phyloP scores from a whole-genome alignment of 2,888 invertebrate genomes.

The Halocaridina rubra region DNA sequence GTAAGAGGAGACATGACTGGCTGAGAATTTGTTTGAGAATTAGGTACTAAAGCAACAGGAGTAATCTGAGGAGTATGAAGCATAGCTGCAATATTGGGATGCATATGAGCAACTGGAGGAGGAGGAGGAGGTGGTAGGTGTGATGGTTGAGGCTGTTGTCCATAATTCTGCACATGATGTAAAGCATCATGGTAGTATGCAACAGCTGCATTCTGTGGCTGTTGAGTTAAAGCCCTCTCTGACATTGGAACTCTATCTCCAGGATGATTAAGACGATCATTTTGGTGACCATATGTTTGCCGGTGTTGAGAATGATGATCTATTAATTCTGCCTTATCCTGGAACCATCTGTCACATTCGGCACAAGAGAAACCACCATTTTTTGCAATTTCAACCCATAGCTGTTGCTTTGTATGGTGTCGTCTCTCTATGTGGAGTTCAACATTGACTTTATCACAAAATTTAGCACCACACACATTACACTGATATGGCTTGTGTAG shows the following conservation, averaged over 20 bases:
- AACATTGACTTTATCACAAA: conserved; percentile 61
- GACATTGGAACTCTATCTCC: not conserved
- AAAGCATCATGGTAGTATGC: conserved; percentile 43
- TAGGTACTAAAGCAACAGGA: conserved; percentile 7
- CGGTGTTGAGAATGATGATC: conserved; percentile 45
- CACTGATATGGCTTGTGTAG: conserved; percentile 61
- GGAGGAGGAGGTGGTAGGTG: conserved; percentile 4
- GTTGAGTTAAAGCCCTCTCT: not conserved
- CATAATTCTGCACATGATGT: conserved; percentile 47
- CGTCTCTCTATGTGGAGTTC: conserved; percentile 62
- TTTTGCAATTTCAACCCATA: conserved; percentile 55
- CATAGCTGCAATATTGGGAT: conserved; percentile 26
- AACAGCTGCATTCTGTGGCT: not conserved
- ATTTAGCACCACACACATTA: conserved; percentile 59
- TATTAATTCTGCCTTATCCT: conserved; percentile 26
- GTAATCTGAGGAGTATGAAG: conserved; percentile 35
- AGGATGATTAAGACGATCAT: not conserved
- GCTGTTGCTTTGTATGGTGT: conserved; percentile 50
- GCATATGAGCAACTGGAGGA: conserved; percentile 30
- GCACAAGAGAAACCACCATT: conserved; percentile 48
- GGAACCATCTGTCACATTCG: conserved; percentile 55
- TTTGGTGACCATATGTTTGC: conserved; percentile 13
- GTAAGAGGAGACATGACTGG: not conserved
- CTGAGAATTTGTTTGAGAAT: conserved; percentile 9
- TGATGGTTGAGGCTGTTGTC: conserved; percentile 11